Evolutionary conservation across 2,113 vertebrate species (phyloP).

Genomic region (Corynorhinus townsendii): DNA sequence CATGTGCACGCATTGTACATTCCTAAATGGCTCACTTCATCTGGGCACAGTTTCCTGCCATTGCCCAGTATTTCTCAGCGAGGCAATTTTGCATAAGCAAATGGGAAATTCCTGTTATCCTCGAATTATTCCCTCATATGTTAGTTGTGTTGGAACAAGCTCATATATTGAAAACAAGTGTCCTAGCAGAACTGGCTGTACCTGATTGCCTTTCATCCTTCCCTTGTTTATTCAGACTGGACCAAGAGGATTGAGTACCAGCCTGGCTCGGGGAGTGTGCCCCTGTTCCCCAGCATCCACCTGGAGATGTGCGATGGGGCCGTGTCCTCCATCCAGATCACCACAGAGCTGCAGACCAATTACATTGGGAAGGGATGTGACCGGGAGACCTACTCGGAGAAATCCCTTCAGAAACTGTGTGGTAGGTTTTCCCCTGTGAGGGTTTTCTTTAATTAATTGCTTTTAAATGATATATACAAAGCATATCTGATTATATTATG

Average conservation of each 20-base stretch:
- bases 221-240: conserved; percentile 85
- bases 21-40: neutral
- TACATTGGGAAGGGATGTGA: conserved; percentile 95
- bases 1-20: rapidly evolving
- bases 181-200: neutral
- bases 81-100: neutral
- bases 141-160: neutral
- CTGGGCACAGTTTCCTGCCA: neutral
- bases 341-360: conserved; percentile 91
- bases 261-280: conserved; percentile 91
- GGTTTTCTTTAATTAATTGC: neutral
- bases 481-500: neutral
- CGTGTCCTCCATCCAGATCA: conserved; percentile 90
- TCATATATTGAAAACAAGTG: neutral
- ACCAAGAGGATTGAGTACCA: conserved; percentile 92
- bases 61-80: neutral
- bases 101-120: neutral
- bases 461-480: neutral
- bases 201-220: neutral
- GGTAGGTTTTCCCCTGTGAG: conserved; percentile 80
- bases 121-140: neutral
- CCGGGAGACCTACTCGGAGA: conserved; percentile 94
- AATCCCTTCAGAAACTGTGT: conserved; percentile 94
- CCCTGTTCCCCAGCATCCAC: conserved; percentile 92
- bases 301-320: conserved; percentile 94